Conservation (phyloP, 2,113 vertebrate genomes). For the Harpagus bidentatus region DNA sequence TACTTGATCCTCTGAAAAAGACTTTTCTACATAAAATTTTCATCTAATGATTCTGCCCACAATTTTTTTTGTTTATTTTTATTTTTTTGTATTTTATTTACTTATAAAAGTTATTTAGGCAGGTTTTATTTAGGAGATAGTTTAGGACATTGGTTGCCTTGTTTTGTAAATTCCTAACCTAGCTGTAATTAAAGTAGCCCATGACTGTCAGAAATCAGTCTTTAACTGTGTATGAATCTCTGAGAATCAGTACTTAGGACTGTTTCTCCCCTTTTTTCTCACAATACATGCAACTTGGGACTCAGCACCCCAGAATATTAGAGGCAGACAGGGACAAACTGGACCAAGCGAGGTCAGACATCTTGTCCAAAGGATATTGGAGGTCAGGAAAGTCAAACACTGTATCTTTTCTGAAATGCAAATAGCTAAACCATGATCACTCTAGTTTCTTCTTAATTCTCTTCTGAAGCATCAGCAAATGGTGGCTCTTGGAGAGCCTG, state of each 20-base stretch:
- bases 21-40: background rate
- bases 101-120: background rate
- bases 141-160: background rate
- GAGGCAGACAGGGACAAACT: background rate
- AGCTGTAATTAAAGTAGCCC: background rate
- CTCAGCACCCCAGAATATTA: background rate
- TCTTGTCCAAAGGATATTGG: background rate
- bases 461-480: background rate
- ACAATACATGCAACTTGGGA: background rate
- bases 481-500: background rate
- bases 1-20: background rate
- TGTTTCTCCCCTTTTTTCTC: background rate
- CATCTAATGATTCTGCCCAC: background rate
- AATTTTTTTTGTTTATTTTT: background rate
- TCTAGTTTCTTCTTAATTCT: background rate
- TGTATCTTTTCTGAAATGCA: background rate
- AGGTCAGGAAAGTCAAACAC: background rate
- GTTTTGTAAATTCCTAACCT: background rate
- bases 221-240: background rate
- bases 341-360: background rate
- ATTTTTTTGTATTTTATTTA: background rate
- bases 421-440: background rate
- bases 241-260: background rate
- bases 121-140: background rate
- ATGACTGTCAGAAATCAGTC: background rate